Evolutionary conservation across 2,113 vertebrate species (phyloP), one percentile per base, ranked within the genome.

Genomic region (Gopherus flavomarginatus): DNA sequence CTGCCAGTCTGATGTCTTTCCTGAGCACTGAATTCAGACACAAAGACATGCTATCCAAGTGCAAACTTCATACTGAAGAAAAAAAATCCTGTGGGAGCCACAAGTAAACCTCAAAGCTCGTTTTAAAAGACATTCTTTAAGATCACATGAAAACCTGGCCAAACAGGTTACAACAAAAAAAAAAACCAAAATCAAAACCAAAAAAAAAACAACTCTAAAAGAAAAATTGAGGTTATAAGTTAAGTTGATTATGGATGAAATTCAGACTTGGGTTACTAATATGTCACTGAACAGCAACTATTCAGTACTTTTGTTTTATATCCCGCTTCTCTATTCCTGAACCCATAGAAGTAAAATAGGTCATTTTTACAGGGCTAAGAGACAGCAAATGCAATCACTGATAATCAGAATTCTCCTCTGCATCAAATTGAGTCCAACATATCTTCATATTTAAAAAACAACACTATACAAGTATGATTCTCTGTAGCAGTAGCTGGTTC

Each of bases 41-140:
- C 2, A 81, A 27, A 84, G 27, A 26, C 2, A 1, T 3, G 47
- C 65, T 42, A 52, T 16, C 54, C 0, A 1, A 85, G 22, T 0
- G 54, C 79, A 81, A 93, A 78, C 14, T 27, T 85, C 59, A 83
- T 24, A 75, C n/a, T 54, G 62, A 13, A 65, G 24, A 1, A 54
- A 4, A 52, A 38, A 2, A 6, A 38, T 5, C 53, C 62, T 47
- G 3, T 24, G 89, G 44, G 35, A 4, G 31, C 29, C 81, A 89
- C 13, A 54, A n/a, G 11, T 49, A 42, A 57, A 54, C 22, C 38
- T 4, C 1, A 0, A 79, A 24, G n/a, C 2, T 95, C 81, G 29
- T 78, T 89, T 19, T 13, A 88, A 84, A 21, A 14, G n/a, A 69
- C 91, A 81, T 87, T 79, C 22, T 16, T 85, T 62, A 47, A 87